These are phyloP conservation scores for Eristalinus aeneus DNA, from an alignment of 2,888 invertebrate species.

Conservation along the genomic window DNA sequence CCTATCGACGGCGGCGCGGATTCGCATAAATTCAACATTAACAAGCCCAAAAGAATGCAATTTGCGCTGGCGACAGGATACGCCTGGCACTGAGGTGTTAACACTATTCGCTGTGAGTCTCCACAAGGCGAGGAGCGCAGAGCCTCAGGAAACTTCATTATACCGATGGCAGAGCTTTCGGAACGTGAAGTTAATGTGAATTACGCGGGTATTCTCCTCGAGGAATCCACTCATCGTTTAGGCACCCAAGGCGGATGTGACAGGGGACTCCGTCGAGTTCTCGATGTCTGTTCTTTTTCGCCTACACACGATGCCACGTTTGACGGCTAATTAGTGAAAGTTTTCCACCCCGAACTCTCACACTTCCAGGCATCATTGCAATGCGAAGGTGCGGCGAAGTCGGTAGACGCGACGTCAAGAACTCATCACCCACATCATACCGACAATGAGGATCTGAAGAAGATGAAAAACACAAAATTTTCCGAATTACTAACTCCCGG, in stretches of 20 bases:
- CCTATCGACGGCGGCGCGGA: not conserved
- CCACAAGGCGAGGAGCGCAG: not conserved
- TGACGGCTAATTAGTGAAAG: constrained; percentile 51
- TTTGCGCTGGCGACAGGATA: constrained; percentile 46
- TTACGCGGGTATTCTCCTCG: constrained; percentile 37
- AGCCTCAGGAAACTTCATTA: constrained; percentile 52
- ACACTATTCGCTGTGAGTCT: constrained; percentile 29
- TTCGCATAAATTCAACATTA: constrained; percentile 68
- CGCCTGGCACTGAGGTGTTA: constrained; percentile 41
- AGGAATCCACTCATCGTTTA: not conserved
- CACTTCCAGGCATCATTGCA: not conserved
- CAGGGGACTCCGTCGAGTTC: not conserved
- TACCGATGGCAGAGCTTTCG: constrained; percentile 53
- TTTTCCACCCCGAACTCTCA: constrained; percentile 24
- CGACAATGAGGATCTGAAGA: not conserved
- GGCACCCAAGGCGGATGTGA: not conserved
- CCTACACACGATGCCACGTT: constrained; percentile 4
- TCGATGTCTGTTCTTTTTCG: constrained; percentile 5
- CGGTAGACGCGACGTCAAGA: not conserved
- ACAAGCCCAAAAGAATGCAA: constrained; percentile 63
- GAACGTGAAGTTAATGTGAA: constrained; percentile 60
- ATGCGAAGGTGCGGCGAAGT: not conserved
- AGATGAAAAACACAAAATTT: constrained; percentile 10
- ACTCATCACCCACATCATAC: not conserved
- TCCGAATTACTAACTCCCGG: constrained; percentile 33